Evolutionary conservation across 2,797 vertebrate species (phyloP), one percentile per base, ranked within the genome.

Genomic region (Sebastes oblongus): DNA sequence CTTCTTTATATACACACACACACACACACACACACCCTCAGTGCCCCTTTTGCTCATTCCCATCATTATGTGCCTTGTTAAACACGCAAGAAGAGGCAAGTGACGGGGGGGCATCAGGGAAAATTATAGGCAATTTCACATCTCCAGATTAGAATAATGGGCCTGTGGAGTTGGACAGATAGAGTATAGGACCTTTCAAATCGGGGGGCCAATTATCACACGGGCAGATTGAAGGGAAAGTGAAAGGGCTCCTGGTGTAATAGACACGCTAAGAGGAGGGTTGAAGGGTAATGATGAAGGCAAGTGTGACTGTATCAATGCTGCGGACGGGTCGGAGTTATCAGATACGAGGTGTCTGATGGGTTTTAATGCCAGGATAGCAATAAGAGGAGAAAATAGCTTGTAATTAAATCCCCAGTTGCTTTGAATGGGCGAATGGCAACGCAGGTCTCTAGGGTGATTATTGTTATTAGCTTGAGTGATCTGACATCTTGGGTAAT

Each of bases 91-190:
- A 95, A 90, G 93, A 92, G 88, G 91, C 90, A 94, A 93, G 93
- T 93, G 92, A 94, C 87, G 87, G 91, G 16, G 90, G 46, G 90
- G 86, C 93, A 95, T 95, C 94, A 92, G 92, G 90, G 93, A 86
- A 96, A 96, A 96, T 96, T 96, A 95, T 93, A 94, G 95, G 95
- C 94, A 96, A 96, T 96, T 96, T 96, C 89, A 95, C 96, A 96
- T 96, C 93, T 96, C 90, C 86, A 95, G 94, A 96, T 96, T 94
- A 94, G 92, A 96, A 96, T 96, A 96, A 96, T 96, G 93, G 93
- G 93, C 92, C 88, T 70, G 88, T 92, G 91, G 85, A 93, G 92
- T 95, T 91, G 93, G 94, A 95, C 94, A 92, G 93, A 92, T 92
- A 91, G 92, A 93, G 91, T 93, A 42, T 42, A 87, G 88, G 90